These are phyloP conservation scores for Lasiommata megera DNA, from an alignment of 2,888 invertebrate genomes.

Conservation along the genomic window DNA sequence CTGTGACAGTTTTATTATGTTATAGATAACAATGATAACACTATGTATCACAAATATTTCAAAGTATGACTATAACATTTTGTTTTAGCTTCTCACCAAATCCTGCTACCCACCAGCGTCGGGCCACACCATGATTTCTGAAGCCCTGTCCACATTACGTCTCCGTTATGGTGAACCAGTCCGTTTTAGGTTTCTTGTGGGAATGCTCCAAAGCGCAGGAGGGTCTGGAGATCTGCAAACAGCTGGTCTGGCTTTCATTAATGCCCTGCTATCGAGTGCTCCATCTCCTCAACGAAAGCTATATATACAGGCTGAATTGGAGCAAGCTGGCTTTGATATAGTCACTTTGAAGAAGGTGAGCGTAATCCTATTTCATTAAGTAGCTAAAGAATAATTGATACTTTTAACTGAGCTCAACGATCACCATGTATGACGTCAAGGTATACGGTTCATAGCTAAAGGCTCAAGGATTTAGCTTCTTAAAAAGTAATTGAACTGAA, in stretches of 20 bases:
- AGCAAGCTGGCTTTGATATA: slow-evolving; percentile 90
- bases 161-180: slow-evolving; percentile 95
- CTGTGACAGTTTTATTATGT: too few species aligned
- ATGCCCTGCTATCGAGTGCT: slow-evolving; percentile 89
- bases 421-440: too few species aligned
- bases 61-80: not conserved
- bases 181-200: slow-evolving; percentile 93
- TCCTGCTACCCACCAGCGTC: slow-evolving; percentile 87
- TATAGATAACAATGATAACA: too few species aligned
- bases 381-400: too few species aligned
- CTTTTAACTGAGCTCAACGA: too few species aligned
- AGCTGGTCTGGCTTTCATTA: slow-evolving; percentile 91
- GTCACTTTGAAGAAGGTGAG: slow-evolving; percentile 80
- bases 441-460: too few species aligned
- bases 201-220: slow-evolving; percentile 91
- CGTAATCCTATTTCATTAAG: too few species aligned
- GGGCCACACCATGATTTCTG: slow-evolving; percentile 93
- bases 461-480: too few species aligned
- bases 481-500: too few species aligned
- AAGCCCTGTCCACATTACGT: slow-evolving; percentile 93
- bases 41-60: too few species aligned
- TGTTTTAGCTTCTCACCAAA: slow-evolving; percentile 88
- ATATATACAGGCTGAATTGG: slow-evolving; percentile 92
- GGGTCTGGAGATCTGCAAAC: slow-evolving; percentile 88
- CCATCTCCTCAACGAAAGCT: slow-evolving; percentile 88